Base-by-base conservation (phyloP, 2,113 vertebrate genomes). In the Ptilorrhoa leucosticta region DNA sequence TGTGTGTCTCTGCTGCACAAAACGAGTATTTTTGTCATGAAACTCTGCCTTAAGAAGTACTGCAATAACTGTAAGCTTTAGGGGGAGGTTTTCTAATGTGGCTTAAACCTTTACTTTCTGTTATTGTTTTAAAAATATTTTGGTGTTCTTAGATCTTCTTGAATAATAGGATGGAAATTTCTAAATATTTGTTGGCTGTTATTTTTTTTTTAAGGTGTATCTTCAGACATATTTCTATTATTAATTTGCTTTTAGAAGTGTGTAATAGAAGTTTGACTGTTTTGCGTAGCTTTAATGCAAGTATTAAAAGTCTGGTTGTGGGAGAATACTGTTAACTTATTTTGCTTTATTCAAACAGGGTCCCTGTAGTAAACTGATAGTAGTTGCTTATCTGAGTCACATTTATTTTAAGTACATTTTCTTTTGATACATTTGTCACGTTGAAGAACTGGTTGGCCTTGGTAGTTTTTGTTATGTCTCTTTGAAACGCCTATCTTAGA, bases 21-120 rank as follows among this genome's bases (percentile, higher is more conserved):
- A 92, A 89, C 16, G 86, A 86, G 85, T 86, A 78, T 86, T 93
- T 93, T 92, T 95, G 87, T 86, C 73, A 3, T 97, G 65, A 91
- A 96, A 80, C 77, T 70, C 53, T 93, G 79, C 65, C 90, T 93
- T 68, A 81, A 90, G 84, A 95, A 81, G 73, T 64, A 35, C 28
- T 88, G 86, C 86, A 96, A 3, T 87, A 92, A 75, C 64, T 80
- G 70, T 28, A 44, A 78, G 83, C 75, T 90, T 60, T 53, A 78
- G 69, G 68, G 80, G 65, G 87, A 50, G 44, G 28, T 53, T 93
- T 94, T 90, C 68, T 92, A 68, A 92, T 86, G 85, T 85, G 71
- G 75, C 76, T 93, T 77, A 58, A 77, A 58, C 60, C 79, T 65
- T 69, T 54, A 54, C 39, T 93, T 93, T 88, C 53, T 88, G 2